Evolutionary conservation across 2,797 vertebrate genomes (phyloP), one percentile per base, ranked within the genome.

Genomic region (Brachymystax lenok): DNA sequence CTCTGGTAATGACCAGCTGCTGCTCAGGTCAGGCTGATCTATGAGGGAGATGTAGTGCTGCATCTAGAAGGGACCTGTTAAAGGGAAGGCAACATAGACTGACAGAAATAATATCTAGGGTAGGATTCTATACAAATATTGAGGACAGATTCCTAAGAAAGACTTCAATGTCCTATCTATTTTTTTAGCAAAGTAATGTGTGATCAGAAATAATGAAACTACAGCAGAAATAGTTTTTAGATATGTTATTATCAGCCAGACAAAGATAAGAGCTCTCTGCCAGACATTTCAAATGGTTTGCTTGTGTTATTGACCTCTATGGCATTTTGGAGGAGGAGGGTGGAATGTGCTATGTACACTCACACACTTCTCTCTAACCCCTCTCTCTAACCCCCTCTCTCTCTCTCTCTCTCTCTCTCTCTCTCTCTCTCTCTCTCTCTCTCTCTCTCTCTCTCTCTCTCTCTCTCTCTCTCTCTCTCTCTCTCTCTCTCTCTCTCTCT

Each of bases 221-320:
- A 46, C 40, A 10, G 40, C 40, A 46, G 40, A 46, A 46, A 46
- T 46, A 46, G 8, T 10, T 46, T 46, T 12, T 8, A 35, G 35
- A 35, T 35, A 61, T 61, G 56, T 61, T 35, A 35, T 35, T 35
- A 35, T 61, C 21, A n/a, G 14, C 56, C 56, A 21, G 6, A 7
- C 35, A 35, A 35, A 35, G 69, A 30, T 52, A 17, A 24, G 4
- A 52, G 70, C 5, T 51, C 21, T 17, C 46, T 28, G 81, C 61
- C 69, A 51, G 56, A 83, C 75, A 68, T 79, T 51, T 74, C 17
- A 61, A 83, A 73, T 77, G 4, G 35, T 21, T 35, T 69, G 56
- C 84, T 85, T 79, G 73, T 80, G 64, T 77, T 83, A 74, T 82
- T 80, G 76, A 84, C 82, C 77, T 69, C 82, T 79, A 78, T 75